phyloP scores from a whole-genome alignment of 2,797 vertebrate genomes.

The Holocentrus rufus region DNA sequence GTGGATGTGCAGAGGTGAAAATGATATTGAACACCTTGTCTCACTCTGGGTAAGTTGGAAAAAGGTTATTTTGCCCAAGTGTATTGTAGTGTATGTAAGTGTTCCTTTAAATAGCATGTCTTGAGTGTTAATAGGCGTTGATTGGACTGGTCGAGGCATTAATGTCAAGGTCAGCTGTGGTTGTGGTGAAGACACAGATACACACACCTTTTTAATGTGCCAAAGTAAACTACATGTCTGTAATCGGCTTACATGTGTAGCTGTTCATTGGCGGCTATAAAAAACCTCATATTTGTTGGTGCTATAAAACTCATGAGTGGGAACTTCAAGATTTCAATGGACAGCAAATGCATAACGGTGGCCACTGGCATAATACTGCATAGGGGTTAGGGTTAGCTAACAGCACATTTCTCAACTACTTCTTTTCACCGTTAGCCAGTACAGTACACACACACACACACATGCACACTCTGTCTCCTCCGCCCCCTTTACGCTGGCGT shows the following conservation, averaged over 20 bases:
- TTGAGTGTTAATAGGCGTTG: too few species aligned
- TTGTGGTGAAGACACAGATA: slow-evolving; percentile 39
- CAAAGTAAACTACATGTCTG: slow-evolving; percentile 48
- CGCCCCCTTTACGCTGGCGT: slow-evolving; percentile 63
- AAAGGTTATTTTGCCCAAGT: too few species aligned
- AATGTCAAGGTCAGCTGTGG: slow-evolving; percentile 61
- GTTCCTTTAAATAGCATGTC: too few species aligned
- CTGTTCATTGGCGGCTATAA: slow-evolving; percentile 38
- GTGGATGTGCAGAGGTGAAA: too few species aligned
- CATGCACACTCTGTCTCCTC: slow-evolving; percentile 52
- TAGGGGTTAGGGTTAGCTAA: too few species aligned
- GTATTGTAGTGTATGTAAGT: too few species aligned
- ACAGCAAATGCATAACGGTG: slow-evolving; percentile 34
- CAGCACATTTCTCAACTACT: slow-evolving; percentile 36
- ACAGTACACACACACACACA: slow-evolving; percentile 36
- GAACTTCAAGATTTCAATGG: slow-evolving; percentile 39
- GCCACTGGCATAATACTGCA: slow-evolving; percentile 8
- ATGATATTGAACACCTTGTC: too few species aligned
- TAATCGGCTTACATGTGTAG: slow-evolving; percentile 57
- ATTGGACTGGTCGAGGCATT: slow-evolving; percentile 38
- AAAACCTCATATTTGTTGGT: slow-evolving; percentile 37
- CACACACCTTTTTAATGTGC: slow-evolving; percentile 20
- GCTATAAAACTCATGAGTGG: slow-evolving; percentile 46
- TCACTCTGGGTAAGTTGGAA: too few species aligned
- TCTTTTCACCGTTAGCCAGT: slow-evolving; percentile 45